phyloP scores from a whole-genome alignment of 2,113 vertebrate species.

The Rhinopomastus cyanomelas region DNA sequence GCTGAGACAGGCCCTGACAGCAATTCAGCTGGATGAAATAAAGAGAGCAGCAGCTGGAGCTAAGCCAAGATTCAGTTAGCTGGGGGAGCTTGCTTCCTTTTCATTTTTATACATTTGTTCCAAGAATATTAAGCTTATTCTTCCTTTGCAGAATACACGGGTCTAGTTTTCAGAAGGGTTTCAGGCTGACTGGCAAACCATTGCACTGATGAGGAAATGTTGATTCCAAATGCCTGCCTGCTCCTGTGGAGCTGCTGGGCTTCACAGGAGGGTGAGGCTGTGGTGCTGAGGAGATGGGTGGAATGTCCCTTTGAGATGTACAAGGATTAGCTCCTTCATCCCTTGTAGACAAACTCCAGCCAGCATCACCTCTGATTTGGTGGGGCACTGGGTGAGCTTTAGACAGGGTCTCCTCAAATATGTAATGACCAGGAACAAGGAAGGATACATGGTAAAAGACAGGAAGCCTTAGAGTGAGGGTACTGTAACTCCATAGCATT shows the following conservation, averaged over 20 bases:
- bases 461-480: neutral
- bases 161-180: neutral
- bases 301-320: neutral
- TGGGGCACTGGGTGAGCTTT: neutral
- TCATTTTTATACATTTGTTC: slow-evolving; percentile 25
- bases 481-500: neutral
- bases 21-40: slow-evolving; percentile 41
- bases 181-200: neutral
- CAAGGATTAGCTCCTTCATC: neutral
- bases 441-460: neutral
- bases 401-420: neutral
- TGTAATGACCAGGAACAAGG: neutral
- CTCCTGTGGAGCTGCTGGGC: rapidly evolving
- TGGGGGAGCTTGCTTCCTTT: neutral
- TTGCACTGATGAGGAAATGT: neutral
- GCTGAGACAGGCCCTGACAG: neutral
- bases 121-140: neutral
- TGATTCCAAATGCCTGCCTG: neutral
- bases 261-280: rapidly evolving
- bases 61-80: slow-evolving; percentile 41
- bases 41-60: slow-evolving; percentile 30
- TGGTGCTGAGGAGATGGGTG: neutral
- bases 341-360: neutral
- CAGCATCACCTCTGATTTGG: neutral
- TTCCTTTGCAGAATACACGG: neutral